Percentiles rank a stretch among this genome's conserved stretches.
Conservation (phyloP, 2,888 invertebrate genomes). For the Actias luna region DNA sequence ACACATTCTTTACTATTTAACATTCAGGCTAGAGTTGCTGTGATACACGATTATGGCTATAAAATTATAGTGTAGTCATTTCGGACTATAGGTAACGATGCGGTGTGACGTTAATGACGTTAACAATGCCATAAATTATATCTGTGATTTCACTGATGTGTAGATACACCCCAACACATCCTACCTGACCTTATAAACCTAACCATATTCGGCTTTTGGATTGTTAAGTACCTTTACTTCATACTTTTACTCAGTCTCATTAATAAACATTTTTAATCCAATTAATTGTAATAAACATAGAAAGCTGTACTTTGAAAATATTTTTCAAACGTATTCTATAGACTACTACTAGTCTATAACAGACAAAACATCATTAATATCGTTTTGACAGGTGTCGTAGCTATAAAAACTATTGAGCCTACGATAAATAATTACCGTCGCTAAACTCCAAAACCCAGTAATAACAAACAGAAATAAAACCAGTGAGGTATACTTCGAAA, state of each 20-base stretch:
- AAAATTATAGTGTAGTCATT: conserved; percentile 67
- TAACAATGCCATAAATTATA: conserved; percentile 55
- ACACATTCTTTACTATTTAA: conserved; percentile 74
- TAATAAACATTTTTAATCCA: conserved; percentile 32
- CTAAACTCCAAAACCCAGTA: conserved; percentile 38
- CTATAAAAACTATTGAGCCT: conserved; percentile 25
- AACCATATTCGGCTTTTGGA: conserved; percentile 36
- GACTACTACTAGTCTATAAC: conserved; percentile 35
- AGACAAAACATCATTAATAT: too few relatives aligned
- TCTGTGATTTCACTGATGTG: conserved; percentile 69
- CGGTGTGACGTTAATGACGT: conserved; percentile 36
- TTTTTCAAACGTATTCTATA: conserved; percentile 48
- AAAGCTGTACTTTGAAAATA: conserved; percentile 47
- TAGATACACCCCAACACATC: conserved; percentile 50
- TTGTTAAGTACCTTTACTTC: conserved; percentile 24
- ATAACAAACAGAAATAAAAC: conserved; percentile 34
- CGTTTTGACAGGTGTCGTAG: conserved; percentile 23
- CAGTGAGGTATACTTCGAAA: conserved; percentile 17
- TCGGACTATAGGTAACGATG: conserved; percentile 58
- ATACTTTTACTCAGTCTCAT: conserved; percentile 35
- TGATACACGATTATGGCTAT: conserved; percentile 78
- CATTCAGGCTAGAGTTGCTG: conserved; percentile 81
- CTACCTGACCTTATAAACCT: conserved; percentile 28
- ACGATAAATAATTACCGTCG: conserved; percentile 26
- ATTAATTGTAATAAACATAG: conserved; percentile 37